phyloP scores from a whole-genome alignment of 1,140 invertebrate genomes.

The Anadara kagoshimensis region DNA sequence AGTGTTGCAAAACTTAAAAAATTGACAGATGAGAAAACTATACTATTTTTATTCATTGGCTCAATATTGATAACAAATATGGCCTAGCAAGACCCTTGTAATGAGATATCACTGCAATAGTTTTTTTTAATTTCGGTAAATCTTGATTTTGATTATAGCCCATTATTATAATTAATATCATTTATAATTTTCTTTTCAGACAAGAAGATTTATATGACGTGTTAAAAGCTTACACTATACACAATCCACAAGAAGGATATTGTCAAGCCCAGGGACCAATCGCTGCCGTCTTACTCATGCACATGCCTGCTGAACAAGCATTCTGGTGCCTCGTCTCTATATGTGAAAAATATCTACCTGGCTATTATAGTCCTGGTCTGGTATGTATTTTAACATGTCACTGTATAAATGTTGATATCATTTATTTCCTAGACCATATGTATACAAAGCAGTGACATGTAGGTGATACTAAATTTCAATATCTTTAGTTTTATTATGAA shows the following conservation, averaged over 20 bases:
- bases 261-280: conserved; percentile 98
- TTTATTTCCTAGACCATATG: too few species aligned
- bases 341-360: conserved; percentile 93
- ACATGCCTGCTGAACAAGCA: conserved; percentile 97
- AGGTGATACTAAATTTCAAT: not conserved
- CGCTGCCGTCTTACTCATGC: conserved; percentile 96
- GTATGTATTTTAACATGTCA: conserved; percentile 72
- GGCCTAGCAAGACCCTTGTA: too few species aligned
- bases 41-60: too few species aligned
- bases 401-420: not conserved
- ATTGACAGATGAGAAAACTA: too few species aligned
- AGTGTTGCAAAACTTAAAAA: too few species aligned
- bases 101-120: too few species aligned
- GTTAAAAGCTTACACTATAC: conserved; percentile 95
- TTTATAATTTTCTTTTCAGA: conserved; percentile 74
- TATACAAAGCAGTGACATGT: not conserved
- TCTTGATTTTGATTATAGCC: too few species aligned
- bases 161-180: too few species aligned
- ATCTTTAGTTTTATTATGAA: too few species aligned
- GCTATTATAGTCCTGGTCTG: conserved; percentile 93
- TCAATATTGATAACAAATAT: too few species aligned
- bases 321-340: conserved; percentile 98
- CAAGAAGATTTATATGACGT: conserved; percentile 94
- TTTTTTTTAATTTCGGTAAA: too few species aligned
- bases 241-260: conserved; percentile 95